Evolutionary conservation across 2,113 vertebrate species (phyloP).

Genomic region (Cryptomyrus ogoouensis): DNA sequence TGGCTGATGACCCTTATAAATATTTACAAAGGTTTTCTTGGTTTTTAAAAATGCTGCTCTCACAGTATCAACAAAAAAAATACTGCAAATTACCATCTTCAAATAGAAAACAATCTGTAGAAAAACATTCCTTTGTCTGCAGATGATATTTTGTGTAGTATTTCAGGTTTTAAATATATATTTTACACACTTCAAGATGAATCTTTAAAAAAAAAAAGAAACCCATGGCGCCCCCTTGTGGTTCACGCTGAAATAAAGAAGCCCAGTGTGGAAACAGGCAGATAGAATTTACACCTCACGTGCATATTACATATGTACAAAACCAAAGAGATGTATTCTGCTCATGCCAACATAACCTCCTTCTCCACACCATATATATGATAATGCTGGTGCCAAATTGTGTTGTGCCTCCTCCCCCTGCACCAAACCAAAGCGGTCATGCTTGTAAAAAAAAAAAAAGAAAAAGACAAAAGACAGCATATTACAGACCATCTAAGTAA

Average conservation of each 20-base stretch:
- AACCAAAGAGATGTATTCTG: background rate
- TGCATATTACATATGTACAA: conserved; percentile 48
- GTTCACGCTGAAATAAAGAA: background rate
- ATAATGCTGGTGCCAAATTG: conserved; percentile 56
- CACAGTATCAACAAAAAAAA: conserved; percentile 46
- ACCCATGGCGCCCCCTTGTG: background rate
- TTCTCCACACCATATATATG: background rate
- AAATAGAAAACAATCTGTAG: conserved; percentile 59
- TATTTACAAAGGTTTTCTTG: conserved; percentile 34
- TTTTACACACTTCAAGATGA: conserved; percentile 37
- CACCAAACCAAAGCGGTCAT: conserved; percentile 38
- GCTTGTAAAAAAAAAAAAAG: conserved; percentile 32
- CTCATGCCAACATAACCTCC: background rate
- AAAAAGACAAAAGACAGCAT: conserved; percentile 12
- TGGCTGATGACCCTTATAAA: conserved; percentile 36
- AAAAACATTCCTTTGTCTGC: conserved; percentile 60
- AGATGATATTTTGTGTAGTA: conserved; percentile 42
- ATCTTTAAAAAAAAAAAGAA: conserved; percentile 35
- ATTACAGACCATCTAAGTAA: background rate
- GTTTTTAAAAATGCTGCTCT: conserved; percentile 37
- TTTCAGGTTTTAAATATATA: conserved; percentile 16
- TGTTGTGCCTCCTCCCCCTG: conserved; percentile 9
- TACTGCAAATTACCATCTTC: conserved; percentile 50
- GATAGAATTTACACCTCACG: background rate
- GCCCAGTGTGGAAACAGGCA: background rate